These are phyloP conservation scores for Blastobasis adustella DNA, from an alignment of 2,888 invertebrate genomes.

Conservation along the genomic window DNA sequence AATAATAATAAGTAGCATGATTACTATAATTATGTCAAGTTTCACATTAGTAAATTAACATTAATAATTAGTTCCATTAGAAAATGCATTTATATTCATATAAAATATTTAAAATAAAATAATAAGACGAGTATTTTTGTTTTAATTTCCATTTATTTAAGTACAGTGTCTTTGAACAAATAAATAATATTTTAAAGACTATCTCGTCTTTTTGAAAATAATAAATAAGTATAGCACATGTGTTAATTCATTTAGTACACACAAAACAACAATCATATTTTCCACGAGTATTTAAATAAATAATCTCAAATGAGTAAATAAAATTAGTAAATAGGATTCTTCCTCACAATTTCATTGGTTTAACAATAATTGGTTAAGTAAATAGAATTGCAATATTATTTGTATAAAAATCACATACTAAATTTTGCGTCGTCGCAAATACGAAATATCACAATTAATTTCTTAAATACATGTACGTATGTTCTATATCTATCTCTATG, in stretches of 20 bases:
- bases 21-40: background rate
- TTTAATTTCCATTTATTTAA: conserved; percentile 26
- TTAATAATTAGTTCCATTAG: conserved; percentile 16
- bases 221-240: no score
- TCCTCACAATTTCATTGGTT: conserved; percentile 33
- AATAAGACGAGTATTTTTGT: conserved; percentile 17
- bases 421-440: conserved; percentile 14
- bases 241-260: no score
- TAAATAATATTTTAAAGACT: no score
- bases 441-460: conserved; percentile 29
- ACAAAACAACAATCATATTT: background rate
- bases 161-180: background rate
- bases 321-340: conserved; percentile 18
- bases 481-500: conserved; percentile 1
- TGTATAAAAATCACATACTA: conserved; percentile 22
- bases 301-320: conserved; percentile 2
- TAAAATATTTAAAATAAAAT: conserved; percentile 27
- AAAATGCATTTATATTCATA: conserved; percentile 56
- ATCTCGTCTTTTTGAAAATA: background rate
- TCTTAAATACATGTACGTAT: conserved; percentile 4
- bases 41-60: background rate
- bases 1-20: conserved; percentile 38
- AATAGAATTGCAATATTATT: conserved; percentile 22
- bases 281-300: background rate
- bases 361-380: conserved; percentile 22